Percentiles rank a stretch among this genome's conserved stretches.
Conservation (phyloP, 2,113 vertebrate species). For the Oxyruncus cristatus region DNA sequence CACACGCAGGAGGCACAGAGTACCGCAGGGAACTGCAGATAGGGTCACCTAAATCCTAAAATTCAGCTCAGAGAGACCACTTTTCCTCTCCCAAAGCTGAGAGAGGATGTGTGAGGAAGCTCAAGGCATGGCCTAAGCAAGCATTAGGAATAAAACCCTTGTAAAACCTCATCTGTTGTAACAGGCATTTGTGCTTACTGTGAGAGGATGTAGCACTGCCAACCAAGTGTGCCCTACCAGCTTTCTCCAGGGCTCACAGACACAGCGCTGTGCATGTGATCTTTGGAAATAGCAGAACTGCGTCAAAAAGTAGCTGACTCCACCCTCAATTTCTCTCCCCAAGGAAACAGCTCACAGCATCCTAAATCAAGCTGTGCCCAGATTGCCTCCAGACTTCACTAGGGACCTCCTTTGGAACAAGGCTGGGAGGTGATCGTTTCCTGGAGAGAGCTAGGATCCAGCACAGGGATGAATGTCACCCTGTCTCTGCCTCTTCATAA, state of each 20-base stretch:
- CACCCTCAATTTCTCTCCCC: slow-evolving; percentile 12
- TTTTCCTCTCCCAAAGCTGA: background rate
- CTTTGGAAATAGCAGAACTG: slow-evolving; percentile 60
- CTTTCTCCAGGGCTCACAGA: background rate
- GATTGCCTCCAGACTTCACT: background rate
- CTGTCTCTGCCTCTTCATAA: background rate
- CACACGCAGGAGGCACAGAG: background rate
- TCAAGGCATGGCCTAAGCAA: background rate
- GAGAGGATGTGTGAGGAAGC: background rate
- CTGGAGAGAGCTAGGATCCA: background rate
- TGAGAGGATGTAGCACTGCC: background rate
- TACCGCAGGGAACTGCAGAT: background rate
- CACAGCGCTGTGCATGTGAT: slow-evolving; percentile 15
- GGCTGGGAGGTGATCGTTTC: background rate
- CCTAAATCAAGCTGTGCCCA: slow-evolving; percentile 23
- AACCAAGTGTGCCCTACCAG: background rate
- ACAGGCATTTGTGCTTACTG: background rate
- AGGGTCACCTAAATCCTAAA: background rate
- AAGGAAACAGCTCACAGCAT: slow-evolving; percentile 13
- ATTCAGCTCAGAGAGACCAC: background rate
- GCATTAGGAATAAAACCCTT: background rate
- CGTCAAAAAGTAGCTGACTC: slow-evolving; percentile 60
- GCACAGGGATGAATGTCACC: background rate
- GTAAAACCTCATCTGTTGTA: background rate
- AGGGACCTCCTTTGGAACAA: background rate